Evolutionary conservation across 2,888 invertebrate species (phyloP), one percentile per base, ranked within the genome.

Genomic region (Callyntrura guangdongensis): DNA sequence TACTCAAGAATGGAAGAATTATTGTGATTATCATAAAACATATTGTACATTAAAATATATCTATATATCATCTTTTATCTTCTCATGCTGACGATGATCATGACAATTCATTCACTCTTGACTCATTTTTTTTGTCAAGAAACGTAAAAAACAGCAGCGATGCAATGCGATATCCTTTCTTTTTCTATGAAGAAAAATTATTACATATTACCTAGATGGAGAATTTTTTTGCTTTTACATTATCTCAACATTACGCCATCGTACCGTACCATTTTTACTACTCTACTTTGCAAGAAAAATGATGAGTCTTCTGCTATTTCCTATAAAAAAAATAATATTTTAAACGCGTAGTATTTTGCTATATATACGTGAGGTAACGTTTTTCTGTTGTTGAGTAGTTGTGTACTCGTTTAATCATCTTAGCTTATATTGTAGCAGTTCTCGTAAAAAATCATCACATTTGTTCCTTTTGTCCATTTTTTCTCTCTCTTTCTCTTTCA

Each of bases 41-140:
- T 47, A 84, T 47, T 64, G n/a, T 85, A 47, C 64, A 85, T 14
- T 17, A 45, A 36, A 64, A 64, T 11, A 64, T 22, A 64, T 25
- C 20, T 36, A 11, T 22, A 74, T 49, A 20, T 74, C 47, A 74
- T 74, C 74, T 22, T 74, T 74, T 49, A 49, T 49, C 47, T 36
- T 72, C 17, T 64, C 20, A 36, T 36, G 36, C 36, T 36, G 36
- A 36, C 36, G 36, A 36, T 36, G 36, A 36, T 36, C 36, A 36
- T 69, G 27, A 45, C 47, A 49, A 74, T 74, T 74, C 22, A 20
- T 74, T 74, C 47, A 74, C 17, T 74, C 74, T 74, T 74, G 49
- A 22, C 22, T 74, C 74, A 74, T 45, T 72, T 72, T 45, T 72
- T 72, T 72, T 17, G 11, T 1, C 25, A 25, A 67, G 22, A 67